Percentiles rank a stretch among this genome's conserved stretches.
These are phyloP conservation scores for Pipa parva DNA, from an alignment of 2,113 vertebrate species.

Conservation along the genomic window DNA sequence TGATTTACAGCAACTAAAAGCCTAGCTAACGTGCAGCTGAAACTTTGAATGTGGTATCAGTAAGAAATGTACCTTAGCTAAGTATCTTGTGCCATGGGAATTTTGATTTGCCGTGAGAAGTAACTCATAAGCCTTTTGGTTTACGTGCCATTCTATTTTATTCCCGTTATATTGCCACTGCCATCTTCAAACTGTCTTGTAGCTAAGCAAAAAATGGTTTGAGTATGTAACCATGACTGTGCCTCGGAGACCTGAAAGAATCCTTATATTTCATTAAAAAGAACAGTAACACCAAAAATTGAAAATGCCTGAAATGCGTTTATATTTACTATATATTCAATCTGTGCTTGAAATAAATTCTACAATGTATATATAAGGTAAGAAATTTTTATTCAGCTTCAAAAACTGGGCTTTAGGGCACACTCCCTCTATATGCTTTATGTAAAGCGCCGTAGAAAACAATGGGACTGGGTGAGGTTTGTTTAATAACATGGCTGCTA, in stretches of 20 bases:
- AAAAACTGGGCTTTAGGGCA: no score
- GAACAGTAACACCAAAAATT: no score
- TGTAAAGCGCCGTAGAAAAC: no score
- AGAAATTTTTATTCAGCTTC: no score
- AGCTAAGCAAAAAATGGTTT: not conserved
- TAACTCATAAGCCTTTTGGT: conserved; percentile 18
- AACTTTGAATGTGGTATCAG: conserved; percentile 29
- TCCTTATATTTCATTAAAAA: not conserved
- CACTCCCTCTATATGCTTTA: no score
- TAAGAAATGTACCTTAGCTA: conserved; percentile 19
- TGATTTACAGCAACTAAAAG: conserved; percentile 31
- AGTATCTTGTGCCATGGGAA: conserved; percentile 26
- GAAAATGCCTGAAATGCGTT: no score
- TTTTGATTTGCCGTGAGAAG: conserved; percentile 31
- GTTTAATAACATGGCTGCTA: no score
- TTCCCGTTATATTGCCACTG: conserved; percentile 15
- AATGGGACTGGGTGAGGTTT: no score
- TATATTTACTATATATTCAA: no score
- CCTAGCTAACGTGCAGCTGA: conserved; percentile 32
- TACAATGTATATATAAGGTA: no score
- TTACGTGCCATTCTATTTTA: conserved; percentile 24
- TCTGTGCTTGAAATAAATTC: no score
- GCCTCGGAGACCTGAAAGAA: not conserved
- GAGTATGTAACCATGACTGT: no score
- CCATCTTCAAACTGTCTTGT: conserved; percentile 4